Conservation (phyloP, 2,113 vertebrate genomes). For the Ceratotherium simum region DNA sequence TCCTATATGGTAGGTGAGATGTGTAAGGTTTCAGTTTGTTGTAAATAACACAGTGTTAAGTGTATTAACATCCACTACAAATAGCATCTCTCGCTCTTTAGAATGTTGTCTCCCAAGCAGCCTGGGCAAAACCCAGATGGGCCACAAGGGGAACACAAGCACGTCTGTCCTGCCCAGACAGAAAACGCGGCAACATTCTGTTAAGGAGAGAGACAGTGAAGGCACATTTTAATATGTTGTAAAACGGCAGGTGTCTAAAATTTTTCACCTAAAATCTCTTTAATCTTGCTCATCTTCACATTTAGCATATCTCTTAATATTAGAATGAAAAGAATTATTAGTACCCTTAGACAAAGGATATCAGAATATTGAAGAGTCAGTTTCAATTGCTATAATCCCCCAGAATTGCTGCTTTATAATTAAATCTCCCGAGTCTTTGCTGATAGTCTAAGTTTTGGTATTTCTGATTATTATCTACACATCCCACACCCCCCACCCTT, state of each 20-base stretch:
- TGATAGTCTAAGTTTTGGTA: neutral
- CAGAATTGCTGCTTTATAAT: neutral
- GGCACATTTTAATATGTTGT: constrained; percentile 82
- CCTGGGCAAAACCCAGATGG: constrained; percentile 85
- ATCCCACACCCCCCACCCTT: neutral
- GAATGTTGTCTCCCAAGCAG: constrained; percentile 77
- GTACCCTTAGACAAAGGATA: neutral
- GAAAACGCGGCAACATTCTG: constrained; percentile 83
- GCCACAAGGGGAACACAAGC: constrained; percentile 80
- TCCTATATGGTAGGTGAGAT: constrained; percentile 76
- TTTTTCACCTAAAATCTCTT: constrained; percentile 56
- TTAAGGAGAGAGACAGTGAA: constrained; percentile 82
- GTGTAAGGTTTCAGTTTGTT: constrained; percentile 76
- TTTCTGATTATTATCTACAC: neutral
- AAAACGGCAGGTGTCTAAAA: constrained; percentile 79
- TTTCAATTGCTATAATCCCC: neutral
- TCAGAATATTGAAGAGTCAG: neutral
- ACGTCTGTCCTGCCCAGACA: constrained; percentile 82
- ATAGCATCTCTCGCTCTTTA: constrained; percentile 75
- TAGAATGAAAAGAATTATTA: neutral
- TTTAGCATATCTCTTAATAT: neutral
- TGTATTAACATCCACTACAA: constrained; percentile 69
- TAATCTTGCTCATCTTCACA: neutral
- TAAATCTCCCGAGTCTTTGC: neutral
- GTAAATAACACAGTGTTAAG: constrained; percentile 77